Conservation (phyloP, 2,797 vertebrate genomes). For the Craterocephalus amniculus region DNA sequence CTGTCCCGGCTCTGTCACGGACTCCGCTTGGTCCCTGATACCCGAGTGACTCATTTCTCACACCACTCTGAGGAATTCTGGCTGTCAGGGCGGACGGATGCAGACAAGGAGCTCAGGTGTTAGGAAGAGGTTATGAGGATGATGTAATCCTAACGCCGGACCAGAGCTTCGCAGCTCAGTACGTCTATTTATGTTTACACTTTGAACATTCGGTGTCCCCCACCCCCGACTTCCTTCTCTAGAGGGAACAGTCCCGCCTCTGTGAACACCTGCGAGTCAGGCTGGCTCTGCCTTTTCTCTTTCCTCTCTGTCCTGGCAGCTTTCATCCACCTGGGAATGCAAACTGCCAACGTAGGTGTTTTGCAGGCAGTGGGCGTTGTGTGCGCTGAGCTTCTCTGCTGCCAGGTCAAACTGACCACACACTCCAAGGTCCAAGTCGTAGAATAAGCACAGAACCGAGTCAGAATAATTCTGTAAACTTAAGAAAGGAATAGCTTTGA, state of each 20-base stretch:
- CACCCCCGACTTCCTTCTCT: slow-evolving; percentile 24
- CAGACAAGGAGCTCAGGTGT: slow-evolving; percentile 62
- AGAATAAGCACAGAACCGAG: slow-evolving; percentile 47
- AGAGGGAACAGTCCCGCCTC: slow-evolving; percentile 64
- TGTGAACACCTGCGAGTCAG: slow-evolving; percentile 71
- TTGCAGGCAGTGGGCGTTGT: slow-evolving; percentile 56
- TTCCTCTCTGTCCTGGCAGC: slow-evolving; percentile 47
- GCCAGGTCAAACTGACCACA: slow-evolving; percentile 69
- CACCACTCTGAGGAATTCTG: slow-evolving; percentile 76
- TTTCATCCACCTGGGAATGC: slow-evolving; percentile 63
- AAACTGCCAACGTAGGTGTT: slow-evolving; percentile 68
- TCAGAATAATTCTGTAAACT: slow-evolving; percentile 34
- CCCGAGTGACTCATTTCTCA: slow-evolving; percentile 69
- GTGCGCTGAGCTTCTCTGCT: slow-evolving; percentile 29
- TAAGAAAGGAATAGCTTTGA: slow-evolving; percentile 9
- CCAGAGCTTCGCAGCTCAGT: slow-evolving; percentile 6
- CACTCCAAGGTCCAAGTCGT: slow-evolving; percentile 35
- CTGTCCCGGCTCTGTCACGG: slow-evolving; percentile 23
- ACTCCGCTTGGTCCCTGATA: slow-evolving; percentile 74
- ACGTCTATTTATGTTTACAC: slow-evolving; percentile 3
- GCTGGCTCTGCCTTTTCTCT: slow-evolving; percentile 33
- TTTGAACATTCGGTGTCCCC: slow-evolving; percentile 7
- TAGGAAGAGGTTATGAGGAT: slow-evolving; percentile 57
- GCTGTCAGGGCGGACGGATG: slow-evolving; percentile 37
- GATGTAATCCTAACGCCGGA: slow-evolving; percentile 49